phyloP scores from a whole-genome alignment of 2,888 invertebrate genomes.

The Cybosia mesomella region DNA sequence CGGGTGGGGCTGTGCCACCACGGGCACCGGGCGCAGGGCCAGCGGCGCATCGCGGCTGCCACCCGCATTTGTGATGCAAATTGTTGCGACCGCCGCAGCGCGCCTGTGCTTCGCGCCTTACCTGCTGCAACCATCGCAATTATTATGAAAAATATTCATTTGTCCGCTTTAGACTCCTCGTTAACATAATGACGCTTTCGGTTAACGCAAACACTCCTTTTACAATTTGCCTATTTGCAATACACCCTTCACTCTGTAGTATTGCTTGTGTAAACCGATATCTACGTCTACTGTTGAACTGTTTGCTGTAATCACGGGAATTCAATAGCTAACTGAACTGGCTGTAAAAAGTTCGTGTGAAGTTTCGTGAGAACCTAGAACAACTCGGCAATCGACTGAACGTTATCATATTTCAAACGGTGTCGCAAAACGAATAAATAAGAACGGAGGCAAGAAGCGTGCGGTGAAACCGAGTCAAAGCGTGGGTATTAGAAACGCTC shows the following conservation, averaged over 20 bases:
- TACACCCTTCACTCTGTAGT: slow-evolving; percentile 31
- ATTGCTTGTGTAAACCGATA: slow-evolving; percentile 68
- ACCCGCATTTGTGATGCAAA: slow-evolving; percentile 80
- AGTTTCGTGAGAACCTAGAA: slow-evolving; percentile 80
- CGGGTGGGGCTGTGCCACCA: slow-evolving; percentile 58
- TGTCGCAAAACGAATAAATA: slow-evolving; percentile 86
- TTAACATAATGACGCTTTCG: slow-evolving; percentile 68
- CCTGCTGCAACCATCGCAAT: slow-evolving; percentile 79
- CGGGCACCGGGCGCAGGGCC: slow-evolving; percentile 58
- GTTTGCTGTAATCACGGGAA: slow-evolving; percentile 72
- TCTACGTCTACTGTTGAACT: slow-evolving; percentile 51
- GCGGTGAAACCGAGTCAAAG: slow-evolving; percentile 86
- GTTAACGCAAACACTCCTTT: slow-evolving; percentile 42
- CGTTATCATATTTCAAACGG: slow-evolving; percentile 86
- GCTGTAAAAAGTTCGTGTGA: slow-evolving; percentile 79
- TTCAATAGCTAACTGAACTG: slow-evolving; percentile 78
- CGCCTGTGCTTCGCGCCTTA: slow-evolving; percentile 77
- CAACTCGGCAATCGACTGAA: slow-evolving; percentile 75
- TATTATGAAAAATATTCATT: slow-evolving; percentile 85
- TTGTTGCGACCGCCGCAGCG: slow-evolving; percentile 75
- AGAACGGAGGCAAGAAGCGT: slow-evolving; percentile 85
- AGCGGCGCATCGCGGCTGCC: slow-evolving; percentile 70
- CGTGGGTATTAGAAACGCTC: slow-evolving; percentile 87
- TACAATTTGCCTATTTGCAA: slow-evolving; percentile 33
- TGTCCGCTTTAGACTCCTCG: slow-evolving; percentile 71